Base-by-base conservation (phyloP, 1,140 invertebrate genomes). In the Drosophila virilis region DNA sequence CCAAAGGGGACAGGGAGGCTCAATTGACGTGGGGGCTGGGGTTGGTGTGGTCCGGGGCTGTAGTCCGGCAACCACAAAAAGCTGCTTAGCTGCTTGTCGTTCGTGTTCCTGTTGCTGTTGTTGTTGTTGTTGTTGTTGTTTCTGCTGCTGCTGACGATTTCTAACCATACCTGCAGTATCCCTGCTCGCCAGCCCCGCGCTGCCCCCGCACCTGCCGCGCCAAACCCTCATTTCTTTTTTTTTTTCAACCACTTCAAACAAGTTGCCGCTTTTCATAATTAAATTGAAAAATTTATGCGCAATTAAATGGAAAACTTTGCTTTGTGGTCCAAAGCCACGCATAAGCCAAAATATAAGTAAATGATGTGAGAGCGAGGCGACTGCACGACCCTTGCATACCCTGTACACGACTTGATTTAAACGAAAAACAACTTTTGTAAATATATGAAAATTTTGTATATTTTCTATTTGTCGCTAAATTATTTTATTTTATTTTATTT, bases 261-360 rank as follows among this genome's bases (percentile, higher is more conserved):
- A 88, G 84, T 88, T 89, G 84, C 84, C 89, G 84, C 84, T 88
- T 88, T 86, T 88, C 77, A 88, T 88, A 88, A 88, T 88, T 88
- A 88, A 88, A 88, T 88, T 88, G 77, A 77, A 89, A 88, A 88
- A 88, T 88, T 89, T 88, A 88, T 88, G 83, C 79, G 82, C 83
- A 89, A 89, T 88, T 88, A 88, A 88, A 88, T 88, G 83, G 67
- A 88, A 88, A 88, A 88, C 78, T 88, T 86, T 86, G 78, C 83
- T 79, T 83, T 88, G 83, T 79, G 83, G 83, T 73, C 51, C 52
- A 50, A 50, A 51, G 59, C 58, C 40, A 62, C 38, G 32, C 55
- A 74, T 28, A 48, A 54, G 37, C 62, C 35, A 59, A 28, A 28
- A 28, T 28, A 28, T 28, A 28, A 28, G 22, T 28, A 28, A 28